These are phyloP conservation scores for Theonella swinhoei DNA, from an alignment of 37 sponge, comb jelly and placozoan genomes.

Conservation along the genomic window DNA sequence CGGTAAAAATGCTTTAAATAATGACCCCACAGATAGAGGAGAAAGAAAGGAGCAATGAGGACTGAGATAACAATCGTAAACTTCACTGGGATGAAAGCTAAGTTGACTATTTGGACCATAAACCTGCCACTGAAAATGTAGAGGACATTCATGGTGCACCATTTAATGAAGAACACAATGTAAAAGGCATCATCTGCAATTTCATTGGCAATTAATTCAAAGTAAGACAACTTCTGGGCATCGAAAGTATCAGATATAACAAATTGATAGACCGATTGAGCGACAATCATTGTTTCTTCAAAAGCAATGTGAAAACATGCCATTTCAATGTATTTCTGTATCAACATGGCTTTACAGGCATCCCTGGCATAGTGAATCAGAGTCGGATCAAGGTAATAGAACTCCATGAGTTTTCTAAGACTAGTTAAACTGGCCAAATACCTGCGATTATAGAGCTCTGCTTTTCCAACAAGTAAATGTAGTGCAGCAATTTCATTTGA, in stretches of 20 bases:
- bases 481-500: not conserved
- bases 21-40: not conserved
- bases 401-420: not conserved
- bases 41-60: not conserved
- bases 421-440: not conserved
- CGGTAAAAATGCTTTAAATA: not conserved
- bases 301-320: not conserved
- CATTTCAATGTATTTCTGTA: not conserved
- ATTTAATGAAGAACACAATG: not conserved
- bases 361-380: not conserved
- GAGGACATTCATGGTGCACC: not conserved
- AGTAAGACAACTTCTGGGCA: not conserved
- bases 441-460: not conserved
- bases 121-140: not conserved
- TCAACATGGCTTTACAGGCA: not conserved
- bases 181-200: not conserved
- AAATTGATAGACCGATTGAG: not conserved
- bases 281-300: not conserved
- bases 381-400: not conserved
- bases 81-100: not conserved
- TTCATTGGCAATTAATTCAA: not conserved
- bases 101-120: not conserved
- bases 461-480: not conserved
- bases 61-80: not conserved
- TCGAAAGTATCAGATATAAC: not conserved